Evolutionary conservation across 1,140 invertebrate species (phyloP).

Genomic region (Caenorhabditis inopinata): DNA sequence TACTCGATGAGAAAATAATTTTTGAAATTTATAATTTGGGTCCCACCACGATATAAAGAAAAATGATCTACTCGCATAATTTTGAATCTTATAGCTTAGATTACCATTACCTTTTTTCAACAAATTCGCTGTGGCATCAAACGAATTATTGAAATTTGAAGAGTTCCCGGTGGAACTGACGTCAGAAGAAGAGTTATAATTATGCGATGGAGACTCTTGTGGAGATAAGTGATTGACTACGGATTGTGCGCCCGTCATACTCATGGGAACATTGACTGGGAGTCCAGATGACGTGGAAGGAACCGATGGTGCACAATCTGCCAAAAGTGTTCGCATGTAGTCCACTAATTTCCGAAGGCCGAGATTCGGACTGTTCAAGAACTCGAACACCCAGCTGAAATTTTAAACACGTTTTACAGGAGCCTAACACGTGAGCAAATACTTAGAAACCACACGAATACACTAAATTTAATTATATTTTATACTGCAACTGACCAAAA

Average conservation of each 20-base stretch:
- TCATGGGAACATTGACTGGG: not conserved
- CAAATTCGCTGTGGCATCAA: not conserved
- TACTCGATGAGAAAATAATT: no score
- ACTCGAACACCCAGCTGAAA: conserved; percentile 85
- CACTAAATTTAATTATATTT: no score
- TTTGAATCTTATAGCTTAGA: not conserved
- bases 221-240: not conserved
- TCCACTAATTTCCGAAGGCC: conserved; percentile 93
- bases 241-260: not conserved
- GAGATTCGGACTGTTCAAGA: conserved; percentile 90
- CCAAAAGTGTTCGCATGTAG: conserved; percentile 71
- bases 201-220: not conserved
- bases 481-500: no score
- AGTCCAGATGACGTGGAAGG: conserved; percentile 14
- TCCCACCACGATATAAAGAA: not conserved
- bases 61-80: not conserved
- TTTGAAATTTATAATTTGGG: not conserved
- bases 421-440: not conserved
- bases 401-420: not conserved
- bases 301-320: conserved; percentile 31
- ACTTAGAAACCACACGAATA: no score
- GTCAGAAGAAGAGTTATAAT: not conserved
- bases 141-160: not conserved
- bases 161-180: not conserved
- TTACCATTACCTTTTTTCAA: conserved; percentile 12